These are phyloP conservation scores for Phrynocephalus versicolor DNA, from an alignment of 2,113 vertebrate genomes.

Conservation along the genomic window DNA sequence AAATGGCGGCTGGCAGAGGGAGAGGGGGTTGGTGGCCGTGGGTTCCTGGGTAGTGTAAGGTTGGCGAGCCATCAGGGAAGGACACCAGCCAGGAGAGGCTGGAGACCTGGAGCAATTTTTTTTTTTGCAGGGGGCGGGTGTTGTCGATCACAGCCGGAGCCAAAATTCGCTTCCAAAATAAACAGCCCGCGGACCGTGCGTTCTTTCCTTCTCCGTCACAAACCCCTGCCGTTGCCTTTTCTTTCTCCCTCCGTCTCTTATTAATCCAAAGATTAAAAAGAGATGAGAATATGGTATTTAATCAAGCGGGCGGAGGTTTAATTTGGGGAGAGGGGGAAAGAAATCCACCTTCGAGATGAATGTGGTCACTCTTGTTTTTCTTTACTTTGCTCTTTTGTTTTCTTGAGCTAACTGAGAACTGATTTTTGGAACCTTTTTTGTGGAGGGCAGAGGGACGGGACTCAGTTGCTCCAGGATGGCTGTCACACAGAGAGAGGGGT, in stretches of 20 bases:
- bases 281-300: background rate
- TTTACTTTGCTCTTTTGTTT: background rate
- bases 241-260: no score
- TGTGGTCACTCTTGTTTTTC: background rate
- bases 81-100: background rate
- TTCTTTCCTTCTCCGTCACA: background rate
- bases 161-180: constrained; percentile 53
- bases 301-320: no score
- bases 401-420: background rate
- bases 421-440: background rate
- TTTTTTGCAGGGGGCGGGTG: background rate
- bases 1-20: constrained; percentile 61
- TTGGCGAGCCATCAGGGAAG: no score
- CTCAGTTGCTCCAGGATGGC: background rate
- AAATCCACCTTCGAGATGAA: background rate
- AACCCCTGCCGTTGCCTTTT: background rate
- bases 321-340: background rate
- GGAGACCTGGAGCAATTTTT: background rate
- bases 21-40: background rate
- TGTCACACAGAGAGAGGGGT: background rate
- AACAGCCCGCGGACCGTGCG: constrained; percentile 41
- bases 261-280: background rate
- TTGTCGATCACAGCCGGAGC: constrained; percentile 10
- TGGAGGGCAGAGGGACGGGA: background rate
- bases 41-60: background rate